phyloP scores from a whole-genome alignment of 1,140 invertebrate species.

The Bombus impatiens region DNA sequence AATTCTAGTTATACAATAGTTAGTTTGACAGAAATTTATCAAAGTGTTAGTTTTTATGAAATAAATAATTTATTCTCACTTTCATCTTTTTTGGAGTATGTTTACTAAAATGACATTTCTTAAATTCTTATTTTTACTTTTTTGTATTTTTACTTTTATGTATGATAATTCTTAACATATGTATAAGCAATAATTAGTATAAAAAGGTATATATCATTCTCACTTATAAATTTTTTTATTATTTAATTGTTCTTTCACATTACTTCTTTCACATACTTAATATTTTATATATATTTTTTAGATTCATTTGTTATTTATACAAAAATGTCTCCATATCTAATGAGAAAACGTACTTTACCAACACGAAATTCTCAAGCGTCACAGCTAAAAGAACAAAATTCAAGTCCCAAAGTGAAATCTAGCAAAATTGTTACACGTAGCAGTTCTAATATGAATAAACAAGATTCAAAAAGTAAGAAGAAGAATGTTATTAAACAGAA shows the following conservation, averaged over 20 bases:
- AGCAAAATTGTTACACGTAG: not conserved
- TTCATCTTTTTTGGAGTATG: not conserved
- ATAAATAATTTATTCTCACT: not conserved
- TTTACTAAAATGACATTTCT: not conserved
- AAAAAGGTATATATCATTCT: not conserved
- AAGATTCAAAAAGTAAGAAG: not conserved
- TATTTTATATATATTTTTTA: not conserved
- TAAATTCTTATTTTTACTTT: not conserved
- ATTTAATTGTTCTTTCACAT: not conserved
- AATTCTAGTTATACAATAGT: not conserved
- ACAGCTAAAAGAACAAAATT: not conserved
- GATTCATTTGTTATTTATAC: not conserved
- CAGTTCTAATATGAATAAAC: not conserved
- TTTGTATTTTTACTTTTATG: not conserved
- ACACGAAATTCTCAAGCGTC: not conserved
- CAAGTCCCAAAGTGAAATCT: not conserved
- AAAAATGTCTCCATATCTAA: constrained; percentile 11
- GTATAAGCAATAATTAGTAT: not conserved
- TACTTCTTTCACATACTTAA: no score
- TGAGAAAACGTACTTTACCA: not conserved
- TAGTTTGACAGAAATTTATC: not conserved
- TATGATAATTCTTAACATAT: not conserved
- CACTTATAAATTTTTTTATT: not conserved
- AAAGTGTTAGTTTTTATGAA: not conserved
- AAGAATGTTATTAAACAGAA: not conserved